These are phyloP conservation scores for Rissa tridactyla DNA, from an alignment of 2,113 vertebrate species.

Conservation along the genomic window DNA sequence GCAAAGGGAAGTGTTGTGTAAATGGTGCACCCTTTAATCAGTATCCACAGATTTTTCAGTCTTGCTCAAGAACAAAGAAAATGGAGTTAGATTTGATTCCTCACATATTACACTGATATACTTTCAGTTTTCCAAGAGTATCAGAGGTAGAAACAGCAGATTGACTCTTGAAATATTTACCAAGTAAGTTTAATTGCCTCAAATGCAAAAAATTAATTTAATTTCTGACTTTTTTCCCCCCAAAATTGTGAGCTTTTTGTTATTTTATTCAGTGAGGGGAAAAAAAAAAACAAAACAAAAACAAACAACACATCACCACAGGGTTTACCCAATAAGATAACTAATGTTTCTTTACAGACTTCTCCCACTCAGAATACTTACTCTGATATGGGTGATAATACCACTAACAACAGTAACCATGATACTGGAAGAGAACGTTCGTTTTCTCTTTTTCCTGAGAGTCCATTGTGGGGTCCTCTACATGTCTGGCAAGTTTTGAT, in stretches of 20 bases:
- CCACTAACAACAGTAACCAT: not conserved
- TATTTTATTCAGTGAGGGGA: not conserved
- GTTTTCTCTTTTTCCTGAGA: not conserved
- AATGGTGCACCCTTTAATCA: not conserved
- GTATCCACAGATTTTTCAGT: not conserved
- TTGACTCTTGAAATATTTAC: not conserved
- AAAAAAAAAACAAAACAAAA: not conserved
- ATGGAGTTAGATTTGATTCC: not conserved
- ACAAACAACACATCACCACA: not conserved
- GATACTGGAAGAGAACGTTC: not conserved
- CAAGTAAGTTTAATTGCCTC: not conserved
- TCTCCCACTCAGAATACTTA: not conserved
- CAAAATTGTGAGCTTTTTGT: not conserved
- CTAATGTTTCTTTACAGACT: not conserved
- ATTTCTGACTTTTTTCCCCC: not conserved
- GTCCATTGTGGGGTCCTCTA: rapidly evolving
- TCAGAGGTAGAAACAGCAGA: not conserved
- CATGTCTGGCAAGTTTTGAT: not conserved
- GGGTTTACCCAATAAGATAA: not conserved
- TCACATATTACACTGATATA: not conserved
- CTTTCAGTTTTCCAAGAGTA: not conserved
- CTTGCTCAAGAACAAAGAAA: not conserved
- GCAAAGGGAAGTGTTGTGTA: not conserved
- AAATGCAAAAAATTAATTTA: not conserved
- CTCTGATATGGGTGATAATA: not conserved